Conservation (phyloP, 2,113 vertebrate genomes). For the Elephas maximus region DNA sequence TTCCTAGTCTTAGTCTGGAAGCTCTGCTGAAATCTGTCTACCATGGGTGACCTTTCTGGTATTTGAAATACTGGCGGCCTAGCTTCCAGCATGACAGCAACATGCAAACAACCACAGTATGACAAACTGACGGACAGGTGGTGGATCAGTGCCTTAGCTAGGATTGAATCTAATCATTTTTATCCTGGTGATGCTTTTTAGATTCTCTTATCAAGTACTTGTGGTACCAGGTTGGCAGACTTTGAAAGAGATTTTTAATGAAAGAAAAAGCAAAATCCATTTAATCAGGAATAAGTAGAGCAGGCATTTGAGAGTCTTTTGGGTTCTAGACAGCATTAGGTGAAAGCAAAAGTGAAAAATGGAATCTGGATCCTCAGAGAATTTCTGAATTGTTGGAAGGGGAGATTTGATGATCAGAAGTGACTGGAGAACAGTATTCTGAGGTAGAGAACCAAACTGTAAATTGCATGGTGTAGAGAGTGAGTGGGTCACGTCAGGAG, state of each 20-base stretch:
- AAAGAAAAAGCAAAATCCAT: neutral
- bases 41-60: neutral
- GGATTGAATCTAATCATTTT: neutral
- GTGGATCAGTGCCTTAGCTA: rapidly evolving
- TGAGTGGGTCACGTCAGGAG: neutral
- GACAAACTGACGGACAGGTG: neutral
- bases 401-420: neutral
- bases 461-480: neutral
- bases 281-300: neutral
- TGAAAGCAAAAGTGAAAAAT: neutral
- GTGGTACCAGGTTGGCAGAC: neutral
- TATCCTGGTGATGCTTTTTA: neutral
- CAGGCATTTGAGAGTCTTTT: neutral
- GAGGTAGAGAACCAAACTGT: neutral
- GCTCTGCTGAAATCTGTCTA: neutral
- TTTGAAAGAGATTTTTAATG: neutral
- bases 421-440: neutral
- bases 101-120: neutral
- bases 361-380: neutral
- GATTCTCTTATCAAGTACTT: neutral
- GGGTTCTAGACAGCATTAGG: neutral
- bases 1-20: neutral
- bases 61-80: neutral
- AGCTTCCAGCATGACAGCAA: neutral
- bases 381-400: neutral